Evolutionary conservation across 2,113 vertebrate species (phyloP), one percentile per base, ranked within the genome.

Genomic region (Enhydra lutris): DNA sequence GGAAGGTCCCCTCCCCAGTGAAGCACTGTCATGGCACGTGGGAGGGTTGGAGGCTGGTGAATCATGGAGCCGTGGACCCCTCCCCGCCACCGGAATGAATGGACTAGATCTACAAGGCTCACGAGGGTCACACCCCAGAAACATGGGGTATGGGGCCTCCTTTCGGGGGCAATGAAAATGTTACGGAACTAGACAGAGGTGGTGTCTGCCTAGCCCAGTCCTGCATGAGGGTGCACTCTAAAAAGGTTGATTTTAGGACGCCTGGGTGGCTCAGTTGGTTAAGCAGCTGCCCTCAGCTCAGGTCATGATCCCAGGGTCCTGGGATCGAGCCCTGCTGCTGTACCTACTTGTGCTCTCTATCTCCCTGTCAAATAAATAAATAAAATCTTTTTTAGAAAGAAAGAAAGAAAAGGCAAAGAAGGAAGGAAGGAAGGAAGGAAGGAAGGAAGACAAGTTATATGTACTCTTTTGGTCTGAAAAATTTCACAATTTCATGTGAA

Each of bases 121-220:
- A 1, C 4, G 29, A 2, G 4, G 2, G 5, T 7, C 4, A 9
- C 20, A 20, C 21, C 80, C 50, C 39, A 1, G n/a, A 73, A 20
- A 10, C 61, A 14, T 15, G 0, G 4, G 0, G 13, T 14, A 4
- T 9, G 8, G 11, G 69, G 76, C n/a, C 81, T 39, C 81, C 29
- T 36, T 20, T 17, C 2, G 0, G 1, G 21, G 31, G 13, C 9
- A 1, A 13, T 8, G 36, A 12, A 50, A 17, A 21, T 4, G 31
- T 42, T 39, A 50, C 7, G 0, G 69, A 63, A 71, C n/a, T 12
- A 80, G 89, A 76, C 2, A 8, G 15, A 52, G 36, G 36, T 3
- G 34, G 12, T 0, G 2, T 17, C 11, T 0, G 13, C 21, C 0
- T 17, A 2, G 0, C 34, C 29, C 1, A 3, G 10, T 0, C 1